These are phyloP conservation scores for Canis aureus DNA, from an alignment of 2,113 vertebrate genomes.

Conservation along the genomic window DNA sequence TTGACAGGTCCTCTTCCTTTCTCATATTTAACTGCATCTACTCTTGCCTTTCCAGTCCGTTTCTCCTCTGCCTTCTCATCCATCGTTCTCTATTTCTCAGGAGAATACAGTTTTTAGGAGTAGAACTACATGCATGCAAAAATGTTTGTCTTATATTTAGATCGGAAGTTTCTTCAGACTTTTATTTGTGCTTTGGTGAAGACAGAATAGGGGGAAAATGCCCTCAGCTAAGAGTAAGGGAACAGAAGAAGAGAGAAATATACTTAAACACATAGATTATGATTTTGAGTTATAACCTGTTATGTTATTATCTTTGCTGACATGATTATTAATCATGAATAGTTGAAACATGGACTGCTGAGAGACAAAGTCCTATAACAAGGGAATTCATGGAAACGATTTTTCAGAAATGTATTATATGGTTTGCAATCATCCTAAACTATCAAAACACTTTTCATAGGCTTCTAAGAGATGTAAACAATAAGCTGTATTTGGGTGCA, in stretches of 20 bases:
- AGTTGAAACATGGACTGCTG: neutral
- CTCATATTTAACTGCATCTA: neutral
- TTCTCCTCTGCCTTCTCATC: neutral
- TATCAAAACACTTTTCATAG: neutral
- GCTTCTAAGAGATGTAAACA: conserved; percentile 19
- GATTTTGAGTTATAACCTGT: conserved; percentile 33
- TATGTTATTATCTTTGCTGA: conserved; percentile 33
- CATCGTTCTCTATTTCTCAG: neutral
- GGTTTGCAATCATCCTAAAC: neutral
- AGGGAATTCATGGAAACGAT: neutral
- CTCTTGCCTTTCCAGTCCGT: neutral
- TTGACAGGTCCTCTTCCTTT: neutral
- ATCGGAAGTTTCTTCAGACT: neutral
- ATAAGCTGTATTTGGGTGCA: neutral
- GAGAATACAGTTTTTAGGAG: neutral
- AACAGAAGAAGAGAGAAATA: neutral
- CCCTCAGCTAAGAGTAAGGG: neutral
- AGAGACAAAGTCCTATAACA: neutral
- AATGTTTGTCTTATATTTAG: conserved; percentile 28
- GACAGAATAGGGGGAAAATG: neutral
- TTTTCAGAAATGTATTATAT: conserved; percentile 56
- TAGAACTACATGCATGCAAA: neutral
- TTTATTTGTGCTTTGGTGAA: conserved; percentile 16
- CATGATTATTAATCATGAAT: conserved; percentile 39
- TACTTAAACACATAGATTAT: neutral